Evolutionary conservation across 2,888 invertebrate genomes (phyloP).

Genomic region (Agrochola circellaris): DNA sequence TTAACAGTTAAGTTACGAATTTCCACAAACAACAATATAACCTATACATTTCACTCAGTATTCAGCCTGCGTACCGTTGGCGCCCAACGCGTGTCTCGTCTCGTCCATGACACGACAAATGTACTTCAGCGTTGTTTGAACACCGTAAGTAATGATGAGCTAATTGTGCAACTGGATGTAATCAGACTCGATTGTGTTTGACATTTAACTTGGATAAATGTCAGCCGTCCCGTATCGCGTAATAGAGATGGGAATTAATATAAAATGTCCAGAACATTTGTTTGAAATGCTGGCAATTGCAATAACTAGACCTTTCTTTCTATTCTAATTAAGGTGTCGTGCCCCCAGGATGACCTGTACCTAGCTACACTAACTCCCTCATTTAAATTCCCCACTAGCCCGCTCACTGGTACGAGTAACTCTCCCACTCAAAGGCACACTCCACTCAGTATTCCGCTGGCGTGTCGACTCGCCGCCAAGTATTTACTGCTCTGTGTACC

Average conservation of each 20-base stretch:
- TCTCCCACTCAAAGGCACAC: slow-evolving; percentile 44
- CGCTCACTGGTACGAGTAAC: slow-evolving; percentile 52
- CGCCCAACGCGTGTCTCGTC: slow-evolving; percentile 46
- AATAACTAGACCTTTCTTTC: not conserved
- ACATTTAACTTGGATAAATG: not conserved
- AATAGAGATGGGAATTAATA: not conserved
- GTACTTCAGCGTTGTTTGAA: slow-evolving; percentile 16
- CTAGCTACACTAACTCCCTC: not conserved
- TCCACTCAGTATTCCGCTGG: slow-evolving; percentile 63
- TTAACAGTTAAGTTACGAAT: not conserved
- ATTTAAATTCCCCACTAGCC: slow-evolving; percentile 43
- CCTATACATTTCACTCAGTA: slow-evolving; percentile 33
- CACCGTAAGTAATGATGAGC: slow-evolving; percentile 16
- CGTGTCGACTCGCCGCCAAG: slow-evolving; percentile 65
- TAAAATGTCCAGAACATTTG: not conserved
- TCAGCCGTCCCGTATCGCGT: not conserved
- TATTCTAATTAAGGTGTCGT: not conserved
- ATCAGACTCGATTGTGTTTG: slow-evolving; percentile 18
- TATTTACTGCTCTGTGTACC: slow-evolving; percentile 60
- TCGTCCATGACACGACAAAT: slow-evolving; percentile 46
- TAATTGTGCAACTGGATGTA: slow-evolving; percentile 35
- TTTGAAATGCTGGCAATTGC: not conserved
- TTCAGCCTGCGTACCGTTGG: slow-evolving; percentile 39
- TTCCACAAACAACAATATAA: slow-evolving; percentile 17
- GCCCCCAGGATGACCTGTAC: not conserved